Conservation (phyloP, 2,888 invertebrate species). For the Rhamnusium bicolor region DNA sequence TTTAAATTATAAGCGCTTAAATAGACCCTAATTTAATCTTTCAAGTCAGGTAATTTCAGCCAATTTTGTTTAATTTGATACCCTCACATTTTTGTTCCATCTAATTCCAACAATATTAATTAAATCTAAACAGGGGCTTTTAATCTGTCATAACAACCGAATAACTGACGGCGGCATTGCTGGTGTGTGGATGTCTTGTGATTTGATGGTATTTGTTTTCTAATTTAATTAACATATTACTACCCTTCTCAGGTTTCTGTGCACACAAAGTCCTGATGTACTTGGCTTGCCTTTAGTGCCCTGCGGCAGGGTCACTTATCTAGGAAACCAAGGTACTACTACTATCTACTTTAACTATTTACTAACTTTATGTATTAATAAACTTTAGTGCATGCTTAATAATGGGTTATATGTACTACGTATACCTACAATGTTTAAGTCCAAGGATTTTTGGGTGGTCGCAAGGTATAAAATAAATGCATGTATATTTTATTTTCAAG, state of each 20-base stretch:
- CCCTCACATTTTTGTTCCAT: background rate
- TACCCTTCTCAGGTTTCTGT: constrained; percentile 69
- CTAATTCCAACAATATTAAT: background rate
- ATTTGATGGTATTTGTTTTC: constrained; percentile 38
- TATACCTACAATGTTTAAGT: constrained; percentile 22
- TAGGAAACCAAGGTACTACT: constrained; percentile 69
- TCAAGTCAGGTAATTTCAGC: background rate
- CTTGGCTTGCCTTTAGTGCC: constrained; percentile 71
- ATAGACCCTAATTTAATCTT: too few species aligned
- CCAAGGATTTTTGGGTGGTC: constrained; percentile 49
- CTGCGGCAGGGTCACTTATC: constrained; percentile 70
- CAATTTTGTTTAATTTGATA: background rate
- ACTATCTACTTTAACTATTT: constrained; percentile 41
- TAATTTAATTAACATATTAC: constrained; percentile 48
- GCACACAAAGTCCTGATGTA: constrained; percentile 72
- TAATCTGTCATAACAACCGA: constrained; percentile 26
- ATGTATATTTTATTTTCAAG: constrained; percentile 29
- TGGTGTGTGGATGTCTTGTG: constrained; percentile 41
- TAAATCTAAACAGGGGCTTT: constrained; percentile 2
- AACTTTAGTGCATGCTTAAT: constrained; percentile 48
- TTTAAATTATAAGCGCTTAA: too few species aligned
- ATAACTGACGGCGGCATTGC: background rate
- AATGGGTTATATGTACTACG: too few species aligned
- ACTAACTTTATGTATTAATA: constrained; percentile 39
- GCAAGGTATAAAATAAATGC: constrained; percentile 20